phyloP scores from a whole-genome alignment of 2,888 invertebrate genomes.

The Leucoptera coffeella region DNA sequence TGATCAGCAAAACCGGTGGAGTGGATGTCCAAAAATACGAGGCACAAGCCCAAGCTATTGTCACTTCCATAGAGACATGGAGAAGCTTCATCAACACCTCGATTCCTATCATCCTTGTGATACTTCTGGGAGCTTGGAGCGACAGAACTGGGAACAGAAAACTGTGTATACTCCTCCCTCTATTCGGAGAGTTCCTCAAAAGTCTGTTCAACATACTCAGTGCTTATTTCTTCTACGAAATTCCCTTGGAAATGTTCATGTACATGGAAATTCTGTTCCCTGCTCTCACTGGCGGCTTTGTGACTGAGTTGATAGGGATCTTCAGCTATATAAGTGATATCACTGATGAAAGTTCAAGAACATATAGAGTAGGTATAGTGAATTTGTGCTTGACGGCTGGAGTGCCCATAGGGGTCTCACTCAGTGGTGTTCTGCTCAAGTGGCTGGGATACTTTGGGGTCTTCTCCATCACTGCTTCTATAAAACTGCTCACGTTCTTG shows the following conservation, averaged over 20 bases:
- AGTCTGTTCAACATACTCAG: conserved; percentile 41
- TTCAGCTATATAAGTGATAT: conserved; percentile 59
- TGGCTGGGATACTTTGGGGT: conserved; percentile 35
- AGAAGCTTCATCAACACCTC: conserved; percentile 51
- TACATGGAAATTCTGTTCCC: conserved; percentile 47
- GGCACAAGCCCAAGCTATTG: conserved; percentile 50
- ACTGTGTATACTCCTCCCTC: conserved; percentile 48
- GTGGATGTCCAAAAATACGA: conserved; percentile 59
- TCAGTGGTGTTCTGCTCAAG: conserved; percentile 44
- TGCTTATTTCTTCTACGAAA: conserved; percentile 44
- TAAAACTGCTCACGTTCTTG: conserved; percentile 30
- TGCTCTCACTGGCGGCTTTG: conserved; percentile 49
- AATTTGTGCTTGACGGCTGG: conserved; percentile 55
- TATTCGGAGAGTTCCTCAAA: conserved; percentile 44
- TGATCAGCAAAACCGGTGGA: conserved; percentile 18
- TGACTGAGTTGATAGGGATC: conserved; percentile 48
- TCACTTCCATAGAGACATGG: conserved; percentile 48
- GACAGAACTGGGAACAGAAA: conserved; percentile 53
- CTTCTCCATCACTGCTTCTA: conserved; percentile 19
- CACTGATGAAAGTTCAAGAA: conserved; percentile 45
- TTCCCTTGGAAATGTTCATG: conserved; percentile 47
- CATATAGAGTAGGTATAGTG: conserved; percentile 53
- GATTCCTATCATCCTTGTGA: conserved; percentile 45
- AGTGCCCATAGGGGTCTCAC: conserved; percentile 47
- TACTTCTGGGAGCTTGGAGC: conserved; percentile 58